These are phyloP conservation scores for Atlantisia rogersi DNA, from an alignment of 2,113 vertebrate species.

Conservation along the genomic window DNA sequence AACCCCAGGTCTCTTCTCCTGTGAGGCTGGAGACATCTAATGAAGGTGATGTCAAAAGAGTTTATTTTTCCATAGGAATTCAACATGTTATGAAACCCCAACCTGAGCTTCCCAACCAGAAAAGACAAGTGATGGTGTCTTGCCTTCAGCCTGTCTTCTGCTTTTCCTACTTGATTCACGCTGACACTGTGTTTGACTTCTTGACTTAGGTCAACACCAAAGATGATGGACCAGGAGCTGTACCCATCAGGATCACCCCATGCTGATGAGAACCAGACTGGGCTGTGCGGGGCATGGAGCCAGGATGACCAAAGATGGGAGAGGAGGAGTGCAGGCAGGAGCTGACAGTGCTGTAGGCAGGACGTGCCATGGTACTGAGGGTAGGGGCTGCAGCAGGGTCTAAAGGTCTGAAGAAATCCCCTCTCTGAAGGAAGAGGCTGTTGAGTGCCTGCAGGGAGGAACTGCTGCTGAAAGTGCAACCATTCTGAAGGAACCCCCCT, in stretches of 20 bases:
- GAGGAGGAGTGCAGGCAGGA: not conserved
- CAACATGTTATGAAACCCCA: too few species aligned
- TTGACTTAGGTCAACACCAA: not conserved
- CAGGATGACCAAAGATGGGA: not conserved
- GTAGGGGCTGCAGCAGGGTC: not conserved
- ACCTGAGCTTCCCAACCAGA: not conserved
- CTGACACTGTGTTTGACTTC: not conserved
- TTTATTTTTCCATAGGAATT: not conserved
- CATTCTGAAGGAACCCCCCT: not conserved
- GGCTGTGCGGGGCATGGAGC: not conserved
- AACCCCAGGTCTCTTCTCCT: rapidly evolving
- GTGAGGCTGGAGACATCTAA: not conserved
- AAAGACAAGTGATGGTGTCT: not conserved
- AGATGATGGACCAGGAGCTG: not conserved
- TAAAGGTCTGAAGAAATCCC: too few species aligned
- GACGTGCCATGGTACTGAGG: too few species aligned
- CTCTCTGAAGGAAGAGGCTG: not conserved
- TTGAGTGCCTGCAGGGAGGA: not conserved
- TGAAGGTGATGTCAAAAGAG: not conserved
- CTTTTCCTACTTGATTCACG: not conserved
- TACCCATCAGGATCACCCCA: not conserved
- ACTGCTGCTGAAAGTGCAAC: not conserved
- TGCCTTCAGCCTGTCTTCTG: not conserved
- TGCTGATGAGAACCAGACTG: not conserved
- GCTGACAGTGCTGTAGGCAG: not conserved